Evolutionary conservation across 53 echinoderm and acorn worm genomes (phyloP), one percentile per base, ranked within the genome.

Genomic region (Crossaster papposus): DNA sequence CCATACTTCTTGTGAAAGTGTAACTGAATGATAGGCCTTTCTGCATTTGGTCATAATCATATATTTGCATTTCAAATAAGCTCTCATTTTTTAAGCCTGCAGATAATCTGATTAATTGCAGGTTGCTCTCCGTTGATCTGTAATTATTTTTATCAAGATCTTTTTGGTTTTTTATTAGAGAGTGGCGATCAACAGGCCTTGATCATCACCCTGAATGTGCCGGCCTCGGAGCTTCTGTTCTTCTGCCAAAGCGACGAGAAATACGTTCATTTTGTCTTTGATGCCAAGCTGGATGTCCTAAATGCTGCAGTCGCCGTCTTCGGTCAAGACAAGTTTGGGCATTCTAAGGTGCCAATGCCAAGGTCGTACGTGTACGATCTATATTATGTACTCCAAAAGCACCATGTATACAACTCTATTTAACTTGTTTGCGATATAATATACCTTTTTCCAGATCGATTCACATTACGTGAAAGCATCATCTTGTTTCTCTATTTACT

Each of bases 141-240:
- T 54, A 30, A 35, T 44, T 5, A 44, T 44, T 7, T 44, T 7
- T 5, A 44, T 7, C 9, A 5, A 44, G 5, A 44, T 44, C 44
- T 9, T 44, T n/a, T n/a, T n/a, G n/a, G 44, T 34, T 81, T 23
- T 15, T 36, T 62, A 32, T 3, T 62, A 86, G 91, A 89, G 83
- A 80, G 76, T 14, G 94, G 72, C 63, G 85, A 68, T 44, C 80
- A 79, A 35, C 91, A 91, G 36, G 84, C 88, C 51, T 78, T 95
- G 64, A 38, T 89, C 15, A 79, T 95, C 23, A 71, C 58, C 28
- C 89, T 95, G 34, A 88, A 64, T 13, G 89, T 92, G 14, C 93
- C 95, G 0, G 85, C 85, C 70, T 79, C 79, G 29, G 76, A 94
- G 23, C 78, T 95, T 31, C 84, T 95, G 11, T 83, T 82, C 52